These are phyloP conservation scores for Hafferia zeledoni DNA, from an alignment of 2,797 vertebrate species.

Conservation along the genomic window DNA sequence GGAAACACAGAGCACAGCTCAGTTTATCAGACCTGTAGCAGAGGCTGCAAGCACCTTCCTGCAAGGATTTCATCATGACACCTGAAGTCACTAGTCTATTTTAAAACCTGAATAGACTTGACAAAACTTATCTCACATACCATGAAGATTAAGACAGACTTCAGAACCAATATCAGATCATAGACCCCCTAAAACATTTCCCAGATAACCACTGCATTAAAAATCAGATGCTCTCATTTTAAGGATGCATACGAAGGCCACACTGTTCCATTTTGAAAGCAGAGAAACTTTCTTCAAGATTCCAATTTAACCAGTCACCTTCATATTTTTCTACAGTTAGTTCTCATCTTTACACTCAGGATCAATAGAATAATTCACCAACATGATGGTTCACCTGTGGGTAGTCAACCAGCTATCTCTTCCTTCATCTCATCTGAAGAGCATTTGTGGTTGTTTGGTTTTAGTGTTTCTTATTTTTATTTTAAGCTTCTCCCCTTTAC, in stretches of 20 bases:
- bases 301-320: neutral
- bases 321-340: neutral
- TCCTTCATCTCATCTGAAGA: neutral
- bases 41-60: neutral
- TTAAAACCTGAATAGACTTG: neutral
- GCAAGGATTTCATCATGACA: neutral
- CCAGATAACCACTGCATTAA: neutral
- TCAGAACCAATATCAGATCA: neutral
- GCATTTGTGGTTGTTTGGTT: accelerated
- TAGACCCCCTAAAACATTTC: neutral
- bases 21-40: neutral
- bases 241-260: neutral
- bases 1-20: neutral
- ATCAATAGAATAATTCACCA: neutral
- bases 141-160: neutral
- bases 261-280: neutral
- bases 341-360: neutral
- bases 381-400: neutral
- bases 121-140: neutral
- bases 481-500: neutral
- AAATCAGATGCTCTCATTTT: neutral
- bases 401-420: neutral
- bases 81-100: neutral
- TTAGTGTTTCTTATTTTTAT: neutral
- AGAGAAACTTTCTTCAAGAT: neutral